Percentiles rank a stretch among this genome's conserved stretches.
phyloP scores from a whole-genome alignment of 2,113 vertebrate species.

The Butorides virescens region DNA sequence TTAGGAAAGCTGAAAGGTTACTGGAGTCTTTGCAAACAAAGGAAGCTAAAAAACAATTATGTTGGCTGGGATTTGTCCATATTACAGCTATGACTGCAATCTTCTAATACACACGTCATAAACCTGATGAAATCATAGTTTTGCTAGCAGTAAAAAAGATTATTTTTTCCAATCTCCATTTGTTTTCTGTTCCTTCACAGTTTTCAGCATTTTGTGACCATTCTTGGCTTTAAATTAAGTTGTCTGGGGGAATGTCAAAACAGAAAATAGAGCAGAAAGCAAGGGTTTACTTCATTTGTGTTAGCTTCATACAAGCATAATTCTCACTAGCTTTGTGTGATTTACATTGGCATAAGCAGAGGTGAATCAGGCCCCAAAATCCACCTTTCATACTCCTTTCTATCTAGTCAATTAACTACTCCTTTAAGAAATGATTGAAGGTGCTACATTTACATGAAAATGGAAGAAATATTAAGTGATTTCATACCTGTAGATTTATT shows the following conservation, averaged over 20 bases:
- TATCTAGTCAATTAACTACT: not conserved
- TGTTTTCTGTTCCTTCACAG: not conserved
- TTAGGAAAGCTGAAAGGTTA: not conserved
- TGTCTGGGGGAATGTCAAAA: not conserved
- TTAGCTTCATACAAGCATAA: not conserved
- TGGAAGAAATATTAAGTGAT: not conserved
- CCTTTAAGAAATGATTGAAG: not conserved
- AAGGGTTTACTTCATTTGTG: not conserved
- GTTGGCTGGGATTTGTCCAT: not conserved
- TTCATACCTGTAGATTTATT: slow-evolving; percentile 76
- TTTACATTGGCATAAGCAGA: not conserved
- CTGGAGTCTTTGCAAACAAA: not conserved
- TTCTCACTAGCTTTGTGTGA: not conserved
- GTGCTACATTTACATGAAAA: not conserved
- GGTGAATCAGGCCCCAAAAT: not conserved
- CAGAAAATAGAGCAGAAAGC: not conserved
- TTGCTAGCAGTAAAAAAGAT: not conserved
- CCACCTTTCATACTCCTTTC: not conserved
- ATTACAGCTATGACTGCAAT: not conserved
- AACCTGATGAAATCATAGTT: not conserved
- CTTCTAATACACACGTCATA: not conserved
- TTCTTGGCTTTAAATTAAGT: not conserved
- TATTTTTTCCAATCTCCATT: not conserved
- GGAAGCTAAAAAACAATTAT: not conserved
- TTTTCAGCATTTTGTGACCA: not conserved